Evolutionary conservation across 2,888 invertebrate species (phyloP), one percentile per base, ranked within the genome.

Genomic region (Nowickia ferox): DNA sequence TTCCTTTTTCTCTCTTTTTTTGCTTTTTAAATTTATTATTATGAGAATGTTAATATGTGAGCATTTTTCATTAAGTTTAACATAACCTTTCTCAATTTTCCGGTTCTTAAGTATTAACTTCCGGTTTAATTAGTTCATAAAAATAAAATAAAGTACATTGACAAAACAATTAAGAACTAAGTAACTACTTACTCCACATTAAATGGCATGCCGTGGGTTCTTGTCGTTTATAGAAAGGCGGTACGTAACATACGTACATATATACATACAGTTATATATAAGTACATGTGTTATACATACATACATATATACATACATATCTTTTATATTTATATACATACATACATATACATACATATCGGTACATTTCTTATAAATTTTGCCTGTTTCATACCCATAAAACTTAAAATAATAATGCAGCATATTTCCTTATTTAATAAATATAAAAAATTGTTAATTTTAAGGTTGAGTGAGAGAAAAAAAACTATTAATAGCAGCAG

Each of bases 51-150:
- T 19, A 53, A 66, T 38, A 46, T 68, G 61, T 53, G 51, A 30
- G n/a, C 55, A 17, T 76, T 69, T 66, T 63, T 68, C 40, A 51
- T 69, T 65, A 51, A 65, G 51, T 75, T 30, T 72, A 76, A 86
- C 86, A 83, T 86, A 83, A 86, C 86, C 86, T 86, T 83, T 86
- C 86, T 80, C 86, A 86, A 86, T 83, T 83, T 86, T 86, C 86
- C 86, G 83, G 83, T 86, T 86, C 83, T 86, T 72, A 80, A 80
- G 79, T 83, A 76, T 55, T 63, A 80, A 80, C 86, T 86, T 86
- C 86, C 86, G 83, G 86, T 68, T 86, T 86, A 83, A 80, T 44
- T 78, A 78, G 74, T 66, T 72, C 17, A 38, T 15, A 63, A 40
- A 76, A 76, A 80, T 4, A 38, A 69, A 48, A 38, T 44, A 42